A percentile compares a stretch with the other conserved stretches of the same genome.
Conservation (phyloP, 2,888 invertebrate genomes). For the Linnaemya vulpina region DNA sequence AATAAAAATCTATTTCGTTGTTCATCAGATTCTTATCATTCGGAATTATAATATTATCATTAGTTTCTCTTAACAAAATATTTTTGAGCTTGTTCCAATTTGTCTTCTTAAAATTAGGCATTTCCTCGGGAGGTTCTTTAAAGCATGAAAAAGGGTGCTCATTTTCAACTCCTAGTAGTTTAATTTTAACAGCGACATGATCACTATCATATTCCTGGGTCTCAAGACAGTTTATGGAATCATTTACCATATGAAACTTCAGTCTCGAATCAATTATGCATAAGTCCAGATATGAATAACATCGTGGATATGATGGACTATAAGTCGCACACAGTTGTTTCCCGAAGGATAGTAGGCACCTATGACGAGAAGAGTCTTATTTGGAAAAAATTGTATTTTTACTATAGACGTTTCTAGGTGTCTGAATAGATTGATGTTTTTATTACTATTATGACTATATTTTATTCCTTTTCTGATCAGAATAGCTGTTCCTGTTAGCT, state of each 20-base stretch:
- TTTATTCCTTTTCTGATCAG: conserved; percentile 13
- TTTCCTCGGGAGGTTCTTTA: too few species aligned
- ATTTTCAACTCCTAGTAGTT: too few species aligned
- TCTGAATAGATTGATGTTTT: background rate
- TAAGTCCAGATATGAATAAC: conserved; percentile 12
- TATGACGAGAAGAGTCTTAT: background rate
- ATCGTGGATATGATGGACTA: background rate
- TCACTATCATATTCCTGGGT: too few species aligned
- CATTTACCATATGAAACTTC: background rate
- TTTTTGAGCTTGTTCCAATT: too few species aligned
- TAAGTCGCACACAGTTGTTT: conserved; percentile 3
- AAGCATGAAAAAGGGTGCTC: too few species aligned
- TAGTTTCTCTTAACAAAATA: too few species aligned
- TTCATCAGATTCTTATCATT: too few species aligned
- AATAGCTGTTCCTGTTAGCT: conserved; percentile 17
- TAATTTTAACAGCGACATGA: too few species aligned
- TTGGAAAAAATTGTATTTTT: conserved; percentile 3
- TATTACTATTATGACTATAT: background rate
- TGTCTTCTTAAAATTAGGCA: too few species aligned
- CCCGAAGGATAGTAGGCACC: conserved; percentile 2
- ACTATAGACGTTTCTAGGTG: background rate
- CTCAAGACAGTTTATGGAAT: conserved; percentile 15
- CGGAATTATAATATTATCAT: too few species aligned
- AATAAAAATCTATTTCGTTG: too few species aligned
- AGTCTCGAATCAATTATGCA: conserved; percentile 4